Conservation (phyloP, 1,140 invertebrate species). For the Meteorus sp. region DNA sequence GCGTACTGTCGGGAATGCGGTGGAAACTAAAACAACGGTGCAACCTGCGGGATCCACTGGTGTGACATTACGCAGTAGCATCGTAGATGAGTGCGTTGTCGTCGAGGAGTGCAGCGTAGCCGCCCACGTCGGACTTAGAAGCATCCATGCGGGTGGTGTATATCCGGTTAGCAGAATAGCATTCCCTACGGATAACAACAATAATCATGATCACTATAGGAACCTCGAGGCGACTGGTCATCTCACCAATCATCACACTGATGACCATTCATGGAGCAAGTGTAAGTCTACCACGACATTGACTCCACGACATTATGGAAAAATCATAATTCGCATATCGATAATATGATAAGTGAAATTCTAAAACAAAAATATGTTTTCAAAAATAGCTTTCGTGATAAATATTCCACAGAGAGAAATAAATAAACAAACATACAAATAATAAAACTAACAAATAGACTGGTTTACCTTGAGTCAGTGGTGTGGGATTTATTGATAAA, state of each 20-base stretch:
- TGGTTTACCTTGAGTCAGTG: no score
- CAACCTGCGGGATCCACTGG: constrained; percentile 35
- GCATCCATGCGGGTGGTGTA: constrained; percentile 11
- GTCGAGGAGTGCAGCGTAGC: constrained; percentile 23
- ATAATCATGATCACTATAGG: constrained; percentile 55
- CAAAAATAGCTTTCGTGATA: no score
- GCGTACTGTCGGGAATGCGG: constrained; percentile 51
- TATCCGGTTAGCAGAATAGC: constrained; percentile 12
- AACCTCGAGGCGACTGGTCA: constrained; percentile 46
- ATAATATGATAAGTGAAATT: no score
- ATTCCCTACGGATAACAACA: constrained; percentile 51
- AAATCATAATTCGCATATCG: no score
- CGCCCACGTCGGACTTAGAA: constrained; percentile 25
- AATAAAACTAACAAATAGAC: no score
- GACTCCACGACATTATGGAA: neutral
- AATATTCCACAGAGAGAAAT: no score
- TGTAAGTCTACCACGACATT: constrained; percentile 48
- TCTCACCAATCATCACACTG: constrained; percentile 40
- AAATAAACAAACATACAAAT: no score
- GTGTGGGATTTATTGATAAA: no score
- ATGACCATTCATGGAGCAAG: constrained; percentile 52
- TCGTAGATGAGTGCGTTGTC: constrained; percentile 19
- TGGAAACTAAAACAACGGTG: constrained; percentile 47
- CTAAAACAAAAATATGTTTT: no score
- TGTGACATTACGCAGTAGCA: constrained; percentile 13